Base-by-base conservation (phyloP, 2,113 vertebrate genomes). In the Hemiprocne comata region DNA sequence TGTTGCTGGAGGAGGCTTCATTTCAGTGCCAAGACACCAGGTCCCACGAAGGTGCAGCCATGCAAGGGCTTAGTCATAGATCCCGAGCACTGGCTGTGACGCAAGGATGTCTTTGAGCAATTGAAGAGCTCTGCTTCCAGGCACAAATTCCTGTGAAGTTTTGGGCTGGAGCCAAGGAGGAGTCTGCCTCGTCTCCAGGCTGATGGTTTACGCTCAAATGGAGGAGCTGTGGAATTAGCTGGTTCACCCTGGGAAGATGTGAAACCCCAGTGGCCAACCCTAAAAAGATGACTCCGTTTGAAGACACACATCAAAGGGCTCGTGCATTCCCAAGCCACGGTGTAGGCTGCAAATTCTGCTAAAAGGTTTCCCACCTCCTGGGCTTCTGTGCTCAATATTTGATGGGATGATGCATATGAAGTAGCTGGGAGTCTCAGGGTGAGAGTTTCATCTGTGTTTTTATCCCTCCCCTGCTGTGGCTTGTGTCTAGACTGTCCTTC, bases 61-160 rank as follows among this genome's bases (percentile, higher is more conserved):
- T 2, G n/a, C 36, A 44, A 38, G 28, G 69, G 85, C 73, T 91
- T 83, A 93, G 86, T 96, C 92, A 97, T 84, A 62, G 6, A 13
- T 3, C 38, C 85, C 1, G 60, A 73, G 65, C 2, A 2, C 38
- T 50, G 65, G 11, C 61, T 34, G 66, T 94, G 91, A 95, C 58
- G 81, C 74, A 87, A 36, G 71, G 23, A 64, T 0, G 1, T 12
- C 83, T 62, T 3, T 36, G 69, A 72, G 24, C 67, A 74, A 72
- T 48, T 1, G 1, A 51, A 38, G 36, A 50, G 25, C 42, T 76
- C 25, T 31, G 31, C 57, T 72, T 48, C 75, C 46, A n/a, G 83
- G 54, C 44, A 25, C 36, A 60, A 64, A 89, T 75, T 77, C 91
- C 87, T 2, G 3, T 0, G 2, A 77, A 76, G 53, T 36, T 69